Evolutionary conservation across 2,888 invertebrate genomes (phyloP), one percentile per base, ranked within the genome.

Genomic region (Dicycla oo): DNA sequence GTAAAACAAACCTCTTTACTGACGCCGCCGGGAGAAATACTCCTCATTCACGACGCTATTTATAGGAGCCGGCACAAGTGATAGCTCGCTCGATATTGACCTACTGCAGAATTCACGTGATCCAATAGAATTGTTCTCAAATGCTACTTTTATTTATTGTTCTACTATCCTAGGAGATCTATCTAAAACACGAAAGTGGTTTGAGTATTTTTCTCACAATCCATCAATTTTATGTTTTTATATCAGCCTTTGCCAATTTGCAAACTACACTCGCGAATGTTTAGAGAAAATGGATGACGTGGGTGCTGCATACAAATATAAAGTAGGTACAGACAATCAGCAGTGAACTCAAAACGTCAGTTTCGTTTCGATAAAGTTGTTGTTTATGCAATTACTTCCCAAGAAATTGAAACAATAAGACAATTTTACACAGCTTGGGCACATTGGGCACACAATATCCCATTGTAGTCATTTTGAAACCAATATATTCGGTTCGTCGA

Each of bases 1-100:
- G 84, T 90, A 88, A 90, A 90, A 84, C 85, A 81, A 86, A 87
- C 80, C 82, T 84, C 86, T 86, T 82, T 82, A 81, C 86, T 84
- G 85, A 83, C 74, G 83, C 69, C 68, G 65, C n/a, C n/a, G 62
- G 30, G 70, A 84, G 75, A 85, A 84, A 82, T 74, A 69, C 66
- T 72, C 57, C 51, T 75, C 75, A 83, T 63, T 69, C 69, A 75
- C 49, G 56, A 45, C 58, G 78, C 79, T 83, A 85, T 84, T 78
- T 75, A 65, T 83, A 78, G 56, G 54, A 76, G 61, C 57, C 47
- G 49, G 58, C n/a, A 68, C 63, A 57, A 78, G 54, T 75, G 54
- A 75, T 78, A 76, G 63, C 61, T 23, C 61, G 60, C 57, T 57
- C 73, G 80, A 70, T 80, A 80, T 78, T 84, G 77, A 82, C 83